These are phyloP conservation scores for Ceratothoa steindachneri DNA, from an alignment of 2,888 invertebrate genomes.

Conservation along the genomic window DNA sequence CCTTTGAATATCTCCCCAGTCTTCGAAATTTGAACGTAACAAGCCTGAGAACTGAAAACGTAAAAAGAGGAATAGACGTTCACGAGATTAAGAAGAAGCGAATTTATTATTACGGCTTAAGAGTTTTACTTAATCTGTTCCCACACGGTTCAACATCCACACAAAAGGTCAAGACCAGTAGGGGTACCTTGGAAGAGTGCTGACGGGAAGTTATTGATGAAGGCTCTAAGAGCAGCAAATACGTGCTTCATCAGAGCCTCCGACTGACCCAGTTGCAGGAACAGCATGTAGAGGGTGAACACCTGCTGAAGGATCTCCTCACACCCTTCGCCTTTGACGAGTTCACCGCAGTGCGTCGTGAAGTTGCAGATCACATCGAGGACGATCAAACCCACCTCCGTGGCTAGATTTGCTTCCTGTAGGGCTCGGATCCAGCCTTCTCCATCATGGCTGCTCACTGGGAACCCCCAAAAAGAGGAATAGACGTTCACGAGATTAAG, in stretches of 20 bases:
- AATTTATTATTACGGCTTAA: too few relatives aligned
- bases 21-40: too few relatives aligned
- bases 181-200: conserved; percentile 71
- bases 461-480: conserved; percentile 50
- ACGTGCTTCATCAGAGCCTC: conserved; percentile 84
- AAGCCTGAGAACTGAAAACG: too few relatives aligned
- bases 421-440: conserved; percentile 59
- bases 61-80: too few relatives aligned
- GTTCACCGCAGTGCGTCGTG: conserved; percentile 68
- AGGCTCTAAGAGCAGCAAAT: conserved; percentile 84
- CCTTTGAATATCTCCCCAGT: too few relatives aligned
- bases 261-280: conserved; percentile 83
- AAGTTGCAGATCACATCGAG: conserved; percentile 82
- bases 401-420: conserved; percentile 75
- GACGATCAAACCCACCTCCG: conserved; percentile 81
- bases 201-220: conserved; percentile 82
- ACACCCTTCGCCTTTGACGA: conserved; percentile 62
- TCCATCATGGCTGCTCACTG: conserved; percentile 51
- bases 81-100: too few relatives aligned
- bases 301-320: conserved; percentile 74
- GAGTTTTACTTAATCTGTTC: too few relatives aligned
- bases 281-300: conserved; percentile 73
- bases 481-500: conserved; percentile 36
- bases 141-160: too few relatives aligned
- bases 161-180: too few relatives aligned